Base-by-base conservation (phyloP, 2,113 vertebrate genomes). In the Ochotona princeps region DNA sequence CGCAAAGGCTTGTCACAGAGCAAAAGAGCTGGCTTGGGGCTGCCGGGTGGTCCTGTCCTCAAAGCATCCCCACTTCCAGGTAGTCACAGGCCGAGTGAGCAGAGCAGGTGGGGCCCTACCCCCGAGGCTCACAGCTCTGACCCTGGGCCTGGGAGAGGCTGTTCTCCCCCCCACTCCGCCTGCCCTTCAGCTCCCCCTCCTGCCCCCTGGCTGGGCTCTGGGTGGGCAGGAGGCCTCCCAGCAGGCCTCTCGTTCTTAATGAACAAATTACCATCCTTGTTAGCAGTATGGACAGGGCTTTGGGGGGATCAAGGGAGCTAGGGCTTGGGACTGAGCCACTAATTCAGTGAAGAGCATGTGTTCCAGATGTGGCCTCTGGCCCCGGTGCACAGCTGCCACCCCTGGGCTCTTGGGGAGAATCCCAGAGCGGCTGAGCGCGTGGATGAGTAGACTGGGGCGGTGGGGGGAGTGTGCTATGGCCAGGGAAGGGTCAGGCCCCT, bases 181-280 rank as follows among this genome's bases (percentile, higher is more conserved):
- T 4, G 18, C 54, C 23, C 13, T 5, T 15, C 28, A 15, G 38
- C 12, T 12, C n/a, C 67, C 13, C 14, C 8, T n/a, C 23, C 3
- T 49, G 32, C 79, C 54, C 54, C 14, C 82, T 44, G 38, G 38
- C 38, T 44, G 38, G 38, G 38, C 38, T 32, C 0, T 7, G 72
- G 80, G 65, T n/a, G 35, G 17, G 67, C 95, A 57, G 95, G 70
- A 78, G 92, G 69, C 57, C 96, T 88, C 95, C 96, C 96, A 12
- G 91, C 97, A 96, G 89, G 92, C 95, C 85, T 97, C 97, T 97
- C 97, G 75, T 95, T 98, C 97, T 97, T 98, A 98, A 98, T 97
- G 98, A 98, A 98, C 98, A 98, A 98, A 98, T 98, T 97, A 97
- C 97, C 96, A 96, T 97, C 97, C 97, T 98, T 96, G 98, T 98